These are phyloP conservation scores for Melikaiella ostensackeni DNA, from an alignment of 2,888 invertebrate genomes.

Conservation along the genomic window DNA sequence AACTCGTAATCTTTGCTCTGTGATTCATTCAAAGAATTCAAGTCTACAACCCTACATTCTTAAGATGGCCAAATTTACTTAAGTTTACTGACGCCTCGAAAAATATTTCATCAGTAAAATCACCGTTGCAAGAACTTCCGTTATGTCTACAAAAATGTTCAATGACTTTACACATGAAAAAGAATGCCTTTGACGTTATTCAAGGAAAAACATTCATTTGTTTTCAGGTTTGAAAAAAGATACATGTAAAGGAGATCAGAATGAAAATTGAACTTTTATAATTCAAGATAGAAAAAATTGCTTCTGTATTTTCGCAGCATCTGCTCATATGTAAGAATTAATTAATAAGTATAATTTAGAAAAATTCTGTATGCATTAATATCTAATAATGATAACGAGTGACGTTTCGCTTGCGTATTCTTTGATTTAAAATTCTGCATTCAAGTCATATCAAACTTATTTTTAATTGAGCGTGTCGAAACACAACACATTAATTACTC, in stretches of 20 bases:
- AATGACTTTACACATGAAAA: background rate
- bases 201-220: background rate
- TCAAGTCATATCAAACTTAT: constrained; percentile 4
- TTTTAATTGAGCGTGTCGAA: background rate
- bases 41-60: no score
- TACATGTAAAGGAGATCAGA: no score
- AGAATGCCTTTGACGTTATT: background rate
- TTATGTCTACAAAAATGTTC: background rate
- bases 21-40: no score
- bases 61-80: no score
- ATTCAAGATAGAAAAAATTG: no score
- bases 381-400: background rate
- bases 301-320: no score
- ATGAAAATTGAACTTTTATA: no score
- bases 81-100: background rate
- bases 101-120: background rate
- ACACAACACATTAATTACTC: constrained; percentile 15
- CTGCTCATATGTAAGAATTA: background rate
- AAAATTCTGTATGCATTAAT: constrained; percentile 3
- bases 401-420: background rate
- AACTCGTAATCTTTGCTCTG: no score
- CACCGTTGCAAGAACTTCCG: constrained; percentile 9
- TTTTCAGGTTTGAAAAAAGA: background rate
- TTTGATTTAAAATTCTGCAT: background rate
- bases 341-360: background rate